A percentile compares a stretch with the other conserved stretches of the same genome.
phyloP scores from a whole-genome alignment of 23 tunicate species.

The Trididemnum nubilum region DNA sequence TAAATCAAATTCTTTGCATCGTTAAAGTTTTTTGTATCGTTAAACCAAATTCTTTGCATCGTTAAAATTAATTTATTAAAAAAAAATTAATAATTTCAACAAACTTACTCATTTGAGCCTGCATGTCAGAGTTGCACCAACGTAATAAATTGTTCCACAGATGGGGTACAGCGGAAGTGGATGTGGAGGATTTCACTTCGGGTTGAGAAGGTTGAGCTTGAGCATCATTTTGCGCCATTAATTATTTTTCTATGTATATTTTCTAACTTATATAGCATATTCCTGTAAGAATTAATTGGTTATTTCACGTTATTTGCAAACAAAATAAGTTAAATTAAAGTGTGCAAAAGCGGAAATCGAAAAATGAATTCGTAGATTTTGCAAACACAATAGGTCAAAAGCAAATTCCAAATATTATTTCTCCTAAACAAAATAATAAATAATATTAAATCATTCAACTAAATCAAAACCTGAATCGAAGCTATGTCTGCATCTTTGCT shows the following conservation, averaged over 20 bases:
- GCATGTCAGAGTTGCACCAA: slow-evolving; percentile 15
- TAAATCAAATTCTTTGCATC: too few species aligned
- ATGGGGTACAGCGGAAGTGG: neutral
- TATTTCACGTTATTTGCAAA: too few species aligned
- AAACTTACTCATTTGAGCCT: slow-evolving; percentile 17
- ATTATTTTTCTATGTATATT: too few species aligned
- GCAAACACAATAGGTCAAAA: neutral
- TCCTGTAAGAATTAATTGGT: too few species aligned
- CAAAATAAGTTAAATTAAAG: too few species aligned
- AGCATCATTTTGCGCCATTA: neutral
- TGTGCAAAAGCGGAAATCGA: neutral
- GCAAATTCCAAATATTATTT: neutral
- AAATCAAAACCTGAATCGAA: neutral
- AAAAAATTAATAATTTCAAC: too few species aligned
- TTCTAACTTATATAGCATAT: too few species aligned
- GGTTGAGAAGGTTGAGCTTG: neutral
- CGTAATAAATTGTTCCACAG: neutral
- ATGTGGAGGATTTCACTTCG: neutral
- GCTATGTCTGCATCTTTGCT: neutral
- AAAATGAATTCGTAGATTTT: neutral
- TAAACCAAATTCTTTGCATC: too few species aligned
- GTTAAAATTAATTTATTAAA: too few species aligned
- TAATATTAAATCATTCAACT: too few species aligned
- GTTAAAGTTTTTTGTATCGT: too few species aligned
- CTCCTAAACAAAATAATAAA: too few species aligned